A percentile compares a stretch with the other conserved stretches of the same genome.
phyloP scores from a whole-genome alignment of 2,797 vertebrate genomes.

The Lithobates pipiens region DNA sequence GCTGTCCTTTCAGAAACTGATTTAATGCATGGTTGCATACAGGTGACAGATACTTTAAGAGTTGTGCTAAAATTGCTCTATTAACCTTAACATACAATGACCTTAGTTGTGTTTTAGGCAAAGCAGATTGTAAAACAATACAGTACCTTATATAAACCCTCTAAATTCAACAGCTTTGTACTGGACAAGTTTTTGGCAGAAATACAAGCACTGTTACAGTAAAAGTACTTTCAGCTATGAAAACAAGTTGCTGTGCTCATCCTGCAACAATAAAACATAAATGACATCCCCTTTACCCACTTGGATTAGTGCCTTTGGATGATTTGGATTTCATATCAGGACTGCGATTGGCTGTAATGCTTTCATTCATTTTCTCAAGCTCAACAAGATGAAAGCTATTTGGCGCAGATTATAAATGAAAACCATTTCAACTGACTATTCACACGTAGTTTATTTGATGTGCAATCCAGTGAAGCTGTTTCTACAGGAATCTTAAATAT shows the following conservation, averaged over 20 bases:
- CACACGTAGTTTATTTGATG: background rate
- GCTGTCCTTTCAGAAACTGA: no score
- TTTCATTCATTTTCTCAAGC: slow-evolving; percentile 13
- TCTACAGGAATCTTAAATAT: background rate
- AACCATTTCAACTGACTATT: slow-evolving; percentile 10
- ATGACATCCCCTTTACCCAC: slow-evolving; percentile 31
- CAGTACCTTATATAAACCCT: slow-evolving; percentile 51
- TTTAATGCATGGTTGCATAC: no score
- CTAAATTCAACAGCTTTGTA: slow-evolving; percentile 36
- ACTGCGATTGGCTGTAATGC: slow-evolving; percentile 27
- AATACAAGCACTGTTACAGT: slow-evolving; percentile 38
- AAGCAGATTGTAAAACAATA: slow-evolving; percentile 26
- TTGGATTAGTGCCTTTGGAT: slow-evolving; percentile 8
- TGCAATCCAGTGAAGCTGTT: background rate
- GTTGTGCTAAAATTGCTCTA: background rate
- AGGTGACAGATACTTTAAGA: no score
- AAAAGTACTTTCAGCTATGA: slow-evolving; percentile 55
- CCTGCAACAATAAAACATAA: slow-evolving; percentile 53
- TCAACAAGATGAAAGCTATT: slow-evolving; percentile 21
- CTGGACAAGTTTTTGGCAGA: slow-evolving; percentile 47
- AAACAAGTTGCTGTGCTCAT: slow-evolving; percentile 53
- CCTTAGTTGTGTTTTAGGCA: slow-evolving; percentile 7
- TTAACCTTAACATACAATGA: background rate
- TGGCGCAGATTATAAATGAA: slow-evolving; percentile 33
- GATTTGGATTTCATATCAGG: slow-evolving; percentile 6